Percentiles rank a stretch among this genome's conserved stretches.
Conservation (phyloP, 2,113 vertebrate species). For the Eudorcas thomsonii region DNA sequence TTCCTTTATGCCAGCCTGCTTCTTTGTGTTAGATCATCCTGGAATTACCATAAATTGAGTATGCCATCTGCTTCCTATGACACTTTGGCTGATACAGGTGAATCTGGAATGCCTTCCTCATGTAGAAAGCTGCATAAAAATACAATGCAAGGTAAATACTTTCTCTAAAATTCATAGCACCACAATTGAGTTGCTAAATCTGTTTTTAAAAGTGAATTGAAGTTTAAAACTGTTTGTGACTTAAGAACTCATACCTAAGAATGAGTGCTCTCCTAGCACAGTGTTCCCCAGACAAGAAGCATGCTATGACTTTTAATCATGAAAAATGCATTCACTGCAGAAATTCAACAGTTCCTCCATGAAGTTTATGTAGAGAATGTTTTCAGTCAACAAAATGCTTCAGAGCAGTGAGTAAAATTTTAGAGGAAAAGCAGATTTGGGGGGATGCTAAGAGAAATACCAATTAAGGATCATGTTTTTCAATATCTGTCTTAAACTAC, state of each 20-base stretch:
- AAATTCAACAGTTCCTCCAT: conserved; percentile 27
- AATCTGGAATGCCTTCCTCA: background rate
- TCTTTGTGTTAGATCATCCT: background rate
- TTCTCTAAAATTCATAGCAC: background rate
- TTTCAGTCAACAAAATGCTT: conserved; percentile 33
- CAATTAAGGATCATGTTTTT: background rate
- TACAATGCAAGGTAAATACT: background rate
- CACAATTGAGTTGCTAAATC: background rate
- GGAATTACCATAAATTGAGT: background rate
- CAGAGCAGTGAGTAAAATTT: conserved; percentile 30
- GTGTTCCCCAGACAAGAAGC: background rate
- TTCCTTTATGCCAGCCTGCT: background rate
- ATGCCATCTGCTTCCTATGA: background rate
- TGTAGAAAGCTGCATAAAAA: background rate
- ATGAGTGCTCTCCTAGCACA: conserved; percentile 17
- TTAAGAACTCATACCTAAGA: conserved; percentile 37
- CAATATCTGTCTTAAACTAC: background rate
- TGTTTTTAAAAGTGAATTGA: conserved; percentile 25
- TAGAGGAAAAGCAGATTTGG: background rate
- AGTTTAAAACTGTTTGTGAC: conserved; percentile 51
- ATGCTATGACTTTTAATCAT: conserved; percentile 46
- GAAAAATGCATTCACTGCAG: conserved; percentile 25
- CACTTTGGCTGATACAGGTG: background rate
- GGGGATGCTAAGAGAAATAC: background rate
- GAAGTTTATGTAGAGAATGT: conserved; percentile 33